These are phyloP conservation scores for Melanostoma mellinum DNA, from an alignment of 2,888 invertebrate species.

Conservation along the genomic window DNA sequence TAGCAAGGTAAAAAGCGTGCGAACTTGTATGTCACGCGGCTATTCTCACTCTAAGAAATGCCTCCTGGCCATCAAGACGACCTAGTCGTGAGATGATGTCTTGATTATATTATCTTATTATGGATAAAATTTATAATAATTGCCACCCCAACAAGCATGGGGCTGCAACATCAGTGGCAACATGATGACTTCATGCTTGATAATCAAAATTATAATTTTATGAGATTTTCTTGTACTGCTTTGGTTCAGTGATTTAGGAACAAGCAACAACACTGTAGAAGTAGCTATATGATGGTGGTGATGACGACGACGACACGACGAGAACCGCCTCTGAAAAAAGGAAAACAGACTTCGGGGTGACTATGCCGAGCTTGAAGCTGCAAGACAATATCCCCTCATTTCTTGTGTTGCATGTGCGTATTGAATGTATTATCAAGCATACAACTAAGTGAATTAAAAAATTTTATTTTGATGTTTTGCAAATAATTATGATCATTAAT, in stretches of 20 bases:
- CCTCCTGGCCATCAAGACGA: slow-evolving; percentile 30
- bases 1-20: slow-evolving; percentile 28
- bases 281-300: slow-evolving; percentile 8
- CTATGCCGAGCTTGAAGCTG: slow-evolving; percentile 19
- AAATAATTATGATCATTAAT: slow-evolving; percentile 65
- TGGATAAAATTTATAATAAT: slow-evolving; percentile 63
- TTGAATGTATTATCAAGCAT: not conserved
- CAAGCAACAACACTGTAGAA: slow-evolving; percentile 24
- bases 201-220: slow-evolving; percentile 69
- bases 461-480: slow-evolving; percentile 32
- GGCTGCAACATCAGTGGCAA: not conserved
- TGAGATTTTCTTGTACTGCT: slow-evolving; percentile 64
- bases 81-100: slow-evolving; percentile 28
- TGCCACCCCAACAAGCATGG: slow-evolving; percentile 34
- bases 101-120: slow-evolving; percentile 47
- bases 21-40: slow-evolving; percentile 31
- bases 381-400: not conserved
- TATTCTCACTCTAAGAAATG: slow-evolving; percentile 33
- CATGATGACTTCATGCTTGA: slow-evolving; percentile 46
- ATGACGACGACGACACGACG: slow-evolving; percentile 6
- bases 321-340: slow-evolving; percentile 5
- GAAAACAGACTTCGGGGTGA: slow-evolving; percentile 10
- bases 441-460: slow-evolving; percentile 50
- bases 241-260: slow-evolving; percentile 60
- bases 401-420: slow-evolving; percentile 38